These are phyloP conservation scores for Xanthia togata DNA, from an alignment of 2,888 invertebrate genomes.

Conservation along the genomic window DNA sequence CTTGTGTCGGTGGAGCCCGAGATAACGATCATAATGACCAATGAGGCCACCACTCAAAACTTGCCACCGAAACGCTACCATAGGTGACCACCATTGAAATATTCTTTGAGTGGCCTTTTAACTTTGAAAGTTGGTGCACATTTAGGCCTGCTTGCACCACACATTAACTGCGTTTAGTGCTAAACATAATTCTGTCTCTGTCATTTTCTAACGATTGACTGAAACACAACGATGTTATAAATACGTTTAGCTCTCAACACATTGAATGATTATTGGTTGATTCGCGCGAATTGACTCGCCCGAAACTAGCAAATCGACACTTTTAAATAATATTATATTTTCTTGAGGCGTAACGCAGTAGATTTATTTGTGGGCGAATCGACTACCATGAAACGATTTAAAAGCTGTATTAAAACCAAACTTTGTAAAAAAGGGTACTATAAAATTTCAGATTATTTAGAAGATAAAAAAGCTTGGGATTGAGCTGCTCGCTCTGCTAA, in stretches of 20 bases:
- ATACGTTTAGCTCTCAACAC: background rate
- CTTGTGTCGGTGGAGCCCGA: conserved; percentile 79
- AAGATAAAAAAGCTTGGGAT: too few species aligned
- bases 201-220: background rate
- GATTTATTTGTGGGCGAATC: too few species aligned
- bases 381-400: too few species aligned
- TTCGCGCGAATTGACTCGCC: too few species aligned
- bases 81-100: conserved; percentile 24
- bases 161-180: background rate
- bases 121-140: background rate
- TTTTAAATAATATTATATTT: too few species aligned
- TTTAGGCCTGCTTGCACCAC: background rate
- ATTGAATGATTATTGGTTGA: too few species aligned
- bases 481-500: too few species aligned
- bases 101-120: conserved; percentile 19
- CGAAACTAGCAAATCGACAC: too few species aligned
- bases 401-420: too few species aligned
- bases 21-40: conserved; percentile 82
- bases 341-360: too few species aligned
- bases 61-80: conserved; percentile 65
- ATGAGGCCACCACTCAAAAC: conserved; percentile 77
- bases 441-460: too few species aligned
- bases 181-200: background rate
- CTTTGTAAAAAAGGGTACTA: too few species aligned
- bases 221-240: background rate